Conservation (phyloP, 53 echinoderm and acorn worm genomes). For the Echinarachnius parma region DNA sequence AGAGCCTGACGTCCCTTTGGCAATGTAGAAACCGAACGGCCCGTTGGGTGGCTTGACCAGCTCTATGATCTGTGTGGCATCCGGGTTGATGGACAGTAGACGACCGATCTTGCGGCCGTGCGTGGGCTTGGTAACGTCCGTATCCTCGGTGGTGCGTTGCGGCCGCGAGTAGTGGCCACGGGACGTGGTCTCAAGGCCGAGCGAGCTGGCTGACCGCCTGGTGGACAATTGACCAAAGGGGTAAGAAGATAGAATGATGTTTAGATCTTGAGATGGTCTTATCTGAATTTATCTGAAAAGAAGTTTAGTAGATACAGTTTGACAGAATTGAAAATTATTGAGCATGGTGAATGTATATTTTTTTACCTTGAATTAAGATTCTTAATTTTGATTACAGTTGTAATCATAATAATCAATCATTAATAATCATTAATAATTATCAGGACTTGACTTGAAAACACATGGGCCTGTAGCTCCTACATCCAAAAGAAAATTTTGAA, state of each 20-base stretch:
- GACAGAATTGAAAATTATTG: no score
- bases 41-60: constrained; percentile 90
- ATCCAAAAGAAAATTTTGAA: no score
- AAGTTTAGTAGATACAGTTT: no score
- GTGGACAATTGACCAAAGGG: no score
- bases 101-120: constrained; percentile 90
- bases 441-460: no score
- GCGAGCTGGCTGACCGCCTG: constrained; percentile 77
- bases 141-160: constrained; percentile 54
- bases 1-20: constrained; percentile 70
- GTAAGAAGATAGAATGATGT: not conserved
- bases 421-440: no score
- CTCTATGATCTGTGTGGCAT: constrained; percentile 76
- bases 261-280: not conserved
- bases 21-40: constrained; percentile 99
- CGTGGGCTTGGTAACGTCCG: constrained; percentile 79
- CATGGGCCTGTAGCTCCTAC: no score
- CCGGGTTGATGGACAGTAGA: constrained; percentile 62
- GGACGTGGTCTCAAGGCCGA: constrained; percentile 49
- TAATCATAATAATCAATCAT: no score
- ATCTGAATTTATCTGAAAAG: no score
- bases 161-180: constrained; percentile 25
- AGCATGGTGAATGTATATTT: no score
- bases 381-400: no score
- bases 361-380: no score